Evolutionary conservation across 1,140 invertebrate species (phyloP), one percentile per base, ranked within the genome.

Genomic region (Anastrepha ludens): DNA sequence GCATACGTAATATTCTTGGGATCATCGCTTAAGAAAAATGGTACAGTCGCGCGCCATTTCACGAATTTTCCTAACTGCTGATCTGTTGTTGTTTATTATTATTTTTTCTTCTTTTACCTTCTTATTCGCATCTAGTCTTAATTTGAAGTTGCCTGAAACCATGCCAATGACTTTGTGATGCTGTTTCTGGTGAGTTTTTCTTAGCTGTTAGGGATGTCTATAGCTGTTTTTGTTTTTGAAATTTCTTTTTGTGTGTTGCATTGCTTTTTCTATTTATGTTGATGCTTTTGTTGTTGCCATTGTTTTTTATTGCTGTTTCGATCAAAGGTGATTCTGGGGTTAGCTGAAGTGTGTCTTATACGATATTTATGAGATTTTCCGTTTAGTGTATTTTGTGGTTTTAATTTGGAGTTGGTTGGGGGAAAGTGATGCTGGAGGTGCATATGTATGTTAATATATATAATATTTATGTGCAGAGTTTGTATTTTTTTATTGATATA

Each of bases 31-130:
- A 39, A 41, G 59, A 86, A 59, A 44, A 64, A 67, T 62, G 64
- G 86, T 87, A 87, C 86, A 87, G 86, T 87, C 86, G 62, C 86
- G 64, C 62, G 58, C 62, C 64, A 39, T 62, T 87, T 86, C 59
- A 65, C 85, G 39, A 86, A 60, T 60, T 67, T 65, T 81, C 74
- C 74, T 50, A 81, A 81, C 50, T 20, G 13, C 44, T 50, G 44
- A 50, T 74, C 70, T n/a, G 13, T 4, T 81, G 6, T 58, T 58
- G 17, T 58, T 81, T 70, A 39, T 70, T 70, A 15, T 70, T 70
- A n/a, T 70, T 65, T 44, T 81, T 55, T 81, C 74, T 81, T 29
- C 29, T 9, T 29, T 55, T 3, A 81, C 15, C 74, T 1, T 7
- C 70, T 15, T 7, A 17, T n/a, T 74, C 70, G 41, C 44, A 44